Evolutionary conservation across 2,797 vertebrate species (phyloP).

Genomic region (Dendrocincla tyrannina): DNA sequence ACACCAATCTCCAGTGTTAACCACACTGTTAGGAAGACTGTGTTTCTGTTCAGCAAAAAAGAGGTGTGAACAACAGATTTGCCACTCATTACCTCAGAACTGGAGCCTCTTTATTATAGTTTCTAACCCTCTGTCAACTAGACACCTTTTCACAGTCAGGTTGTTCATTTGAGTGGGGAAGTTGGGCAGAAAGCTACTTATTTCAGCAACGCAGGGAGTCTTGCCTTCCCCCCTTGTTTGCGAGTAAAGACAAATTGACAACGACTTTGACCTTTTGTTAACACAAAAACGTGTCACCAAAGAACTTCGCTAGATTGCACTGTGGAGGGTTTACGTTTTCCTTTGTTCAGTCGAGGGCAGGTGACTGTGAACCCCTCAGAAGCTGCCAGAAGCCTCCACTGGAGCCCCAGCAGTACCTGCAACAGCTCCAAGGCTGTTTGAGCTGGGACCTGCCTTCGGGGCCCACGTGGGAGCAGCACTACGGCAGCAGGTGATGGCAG

Average conservation of each 20-base stretch:
- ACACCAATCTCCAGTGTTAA: background rate
- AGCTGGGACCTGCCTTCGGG: background rate
- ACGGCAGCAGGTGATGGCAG: background rate
- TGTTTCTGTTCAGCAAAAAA: background rate
- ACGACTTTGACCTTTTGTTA: background rate
- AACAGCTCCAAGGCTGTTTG: background rate
- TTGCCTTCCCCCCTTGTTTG: background rate
- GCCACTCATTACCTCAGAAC: background rate
- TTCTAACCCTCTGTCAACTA: background rate
- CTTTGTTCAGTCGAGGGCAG: background rate
- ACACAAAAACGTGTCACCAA: fast-evolving
- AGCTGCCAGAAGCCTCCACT: background rate
- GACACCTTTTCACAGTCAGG: background rate
- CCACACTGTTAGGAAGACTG: background rate
- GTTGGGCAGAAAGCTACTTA: background rate
- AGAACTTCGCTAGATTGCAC: background rate
- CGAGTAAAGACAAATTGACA: background rate
- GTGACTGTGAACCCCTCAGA: background rate
- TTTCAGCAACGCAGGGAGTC: background rate
- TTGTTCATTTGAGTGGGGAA: fast-evolving
- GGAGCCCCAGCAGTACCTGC: background rate
- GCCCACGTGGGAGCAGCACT: background rate
- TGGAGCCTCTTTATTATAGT: background rate
- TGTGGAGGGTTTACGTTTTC: fast-evolving
- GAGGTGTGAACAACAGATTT: background rate